phyloP scores from a whole-genome alignment of 2,888 invertebrate species.

The Drosophila barbarae region DNA sequence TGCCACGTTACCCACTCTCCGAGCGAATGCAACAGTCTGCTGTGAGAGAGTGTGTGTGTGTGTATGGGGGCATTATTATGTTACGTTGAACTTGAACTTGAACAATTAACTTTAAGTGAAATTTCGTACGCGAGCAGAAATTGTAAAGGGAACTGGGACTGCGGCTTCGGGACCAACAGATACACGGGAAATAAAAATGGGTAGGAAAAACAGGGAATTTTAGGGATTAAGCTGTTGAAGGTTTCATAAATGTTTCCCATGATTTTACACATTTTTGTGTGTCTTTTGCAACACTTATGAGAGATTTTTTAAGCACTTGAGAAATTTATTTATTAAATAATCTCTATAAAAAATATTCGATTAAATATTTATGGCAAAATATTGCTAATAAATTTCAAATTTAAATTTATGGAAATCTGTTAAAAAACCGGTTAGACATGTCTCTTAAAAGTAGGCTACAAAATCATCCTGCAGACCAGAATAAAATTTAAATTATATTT shows the following conservation, averaged over 20 bases:
- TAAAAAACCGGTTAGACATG: no score
- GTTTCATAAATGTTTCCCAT: neutral
- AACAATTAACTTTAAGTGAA: conserved; percentile 77
- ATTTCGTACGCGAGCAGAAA: conserved; percentile 76
- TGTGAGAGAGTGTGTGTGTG: conserved; percentile 21
- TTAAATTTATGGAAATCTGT: no score
- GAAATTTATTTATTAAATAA: no score
- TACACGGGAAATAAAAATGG: neutral
- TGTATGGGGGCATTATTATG: conserved; percentile 67
- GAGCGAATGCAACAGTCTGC: conserved; percentile 34
- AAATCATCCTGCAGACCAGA: no score
- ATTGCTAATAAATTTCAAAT: no score
- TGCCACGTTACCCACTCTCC: conserved; percentile 13
- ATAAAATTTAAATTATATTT: no score
- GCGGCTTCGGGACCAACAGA: conserved; percentile 19
- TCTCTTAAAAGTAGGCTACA: no score
- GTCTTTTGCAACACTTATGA: no score
- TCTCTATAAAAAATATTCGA: no score
- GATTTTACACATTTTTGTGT: neutral
- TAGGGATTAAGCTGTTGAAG: neutral
- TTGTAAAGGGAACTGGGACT: conserved; percentile 59
- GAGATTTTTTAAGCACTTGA: no score
- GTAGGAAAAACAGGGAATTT: fast-evolving
- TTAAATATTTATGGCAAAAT: no score
- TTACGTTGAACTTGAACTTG: conserved; percentile 76